Evolutionary conservation across 1,140 invertebrate species (phyloP), one percentile per base, ranked within the genome.

Genomic region (Eueides isabella): DNA sequence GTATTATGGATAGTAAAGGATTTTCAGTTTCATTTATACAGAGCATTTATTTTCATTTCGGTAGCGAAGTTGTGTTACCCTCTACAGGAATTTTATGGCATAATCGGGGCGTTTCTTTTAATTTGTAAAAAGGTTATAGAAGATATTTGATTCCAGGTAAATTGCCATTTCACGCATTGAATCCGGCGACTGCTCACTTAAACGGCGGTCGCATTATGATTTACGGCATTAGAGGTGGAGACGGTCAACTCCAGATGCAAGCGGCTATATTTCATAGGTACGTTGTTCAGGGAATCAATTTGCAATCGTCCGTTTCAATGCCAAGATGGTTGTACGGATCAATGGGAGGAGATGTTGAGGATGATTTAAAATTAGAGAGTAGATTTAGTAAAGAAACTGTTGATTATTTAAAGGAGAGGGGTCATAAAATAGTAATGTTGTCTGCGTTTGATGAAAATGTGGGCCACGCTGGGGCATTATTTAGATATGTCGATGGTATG

Each of bases 21-120:
- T 92, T 86, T 78, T 91, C 86, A 23, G 89, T 92, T 67, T 91
- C 91, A 67, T 92, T 87, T 79, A 92, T 92, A 69, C 91, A 91
- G 77, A 92, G 91, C 41, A 67, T 87, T 55, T 92, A 88, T 61
- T 81, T 88, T 77, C 16, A 67, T 44, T 92, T 85, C 75, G 91
- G 89, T 5, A 91, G 91, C 76, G 82, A 85, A 7, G 78, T 91
- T 16, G 72, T 92, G 61, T 75, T 92, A 61, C 91, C 91, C 1
- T 72, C 79, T 38, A 91, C 89, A 67, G 91, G 91, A 55, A 89
- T 92, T 72, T 71, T 90, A 11, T 91, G 89, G 87, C 91, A 92
- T 6, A 92, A 92, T 64, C 81, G 91, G 33, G 91, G 89, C n/a
- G 72, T 83, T 62, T 72, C 85, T 9, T 92, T 87, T 68, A 85